Evolutionary conservation across 2,113 vertebrate genomes (phyloP).

Genomic region (Hiodon alosoides): DNA sequence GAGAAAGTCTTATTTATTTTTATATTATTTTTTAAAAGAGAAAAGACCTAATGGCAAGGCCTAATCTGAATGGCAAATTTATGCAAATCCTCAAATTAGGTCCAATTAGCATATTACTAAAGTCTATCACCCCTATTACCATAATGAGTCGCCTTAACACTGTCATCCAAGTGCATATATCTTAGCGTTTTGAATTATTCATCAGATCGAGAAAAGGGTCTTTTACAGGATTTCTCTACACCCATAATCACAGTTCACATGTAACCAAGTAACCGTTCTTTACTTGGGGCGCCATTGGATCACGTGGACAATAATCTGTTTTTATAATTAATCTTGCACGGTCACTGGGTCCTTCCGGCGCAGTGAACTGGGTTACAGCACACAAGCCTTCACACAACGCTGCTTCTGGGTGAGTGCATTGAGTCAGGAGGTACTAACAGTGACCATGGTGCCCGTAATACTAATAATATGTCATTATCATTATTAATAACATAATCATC

Average conservation of each 20-base stretch:
- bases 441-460: too few species aligned
- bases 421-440: too few species aligned
- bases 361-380: too few species aligned
- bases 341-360: not conserved
- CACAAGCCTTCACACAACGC: too few species aligned
- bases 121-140: conserved; percentile 41
- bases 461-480: too few species aligned
- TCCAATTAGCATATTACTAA: conserved; percentile 46
- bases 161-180: conserved; percentile 29
- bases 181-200: conserved; percentile 32
- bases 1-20: conserved; percentile 46
- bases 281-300: not conserved
- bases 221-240: conserved; percentile 19
- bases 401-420: too few species aligned
- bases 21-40: conserved; percentile 42
- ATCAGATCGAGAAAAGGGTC: conserved; percentile 22
- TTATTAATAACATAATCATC: too few species aligned
- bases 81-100: conserved; percentile 47
- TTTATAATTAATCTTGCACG: not conserved
- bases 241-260: conserved; percentile 16
- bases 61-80: conserved; percentile 37
- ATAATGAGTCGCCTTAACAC: conserved; percentile 35
- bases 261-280: conserved; percentile 13
- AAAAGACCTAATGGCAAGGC: conserved; percentile 32
- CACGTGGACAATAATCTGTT: conserved; percentile 6